Evolutionary conservation across 1,140 invertebrate genomes (phyloP).

Genomic region (Sipha flava): DNA sequence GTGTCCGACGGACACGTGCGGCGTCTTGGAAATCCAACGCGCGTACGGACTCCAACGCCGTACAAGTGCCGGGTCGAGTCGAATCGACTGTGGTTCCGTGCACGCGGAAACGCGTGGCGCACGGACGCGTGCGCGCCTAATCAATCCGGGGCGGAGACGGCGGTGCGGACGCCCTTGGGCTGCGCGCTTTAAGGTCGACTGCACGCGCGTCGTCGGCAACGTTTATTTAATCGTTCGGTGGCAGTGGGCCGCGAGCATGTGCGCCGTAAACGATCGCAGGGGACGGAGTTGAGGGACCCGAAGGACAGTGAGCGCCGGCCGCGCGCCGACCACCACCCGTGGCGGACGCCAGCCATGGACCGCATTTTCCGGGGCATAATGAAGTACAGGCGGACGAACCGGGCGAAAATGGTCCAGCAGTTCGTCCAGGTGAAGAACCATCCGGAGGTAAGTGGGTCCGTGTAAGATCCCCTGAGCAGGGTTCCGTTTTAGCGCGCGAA

Average conservation of each 20-base stretch:
- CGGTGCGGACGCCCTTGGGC: slow-evolving; percentile 1
- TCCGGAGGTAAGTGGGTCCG: slow-evolving; percentile 60
- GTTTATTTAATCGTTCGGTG: background rate
- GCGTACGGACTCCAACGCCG: too few species aligned
- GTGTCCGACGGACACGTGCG: too few species aligned
- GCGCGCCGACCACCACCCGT: background rate
- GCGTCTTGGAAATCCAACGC: too few species aligned
- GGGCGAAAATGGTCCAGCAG: slow-evolving; percentile 79
- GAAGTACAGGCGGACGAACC: slow-evolving; percentile 69
- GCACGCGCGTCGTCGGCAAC: background rate
- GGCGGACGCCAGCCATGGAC: slow-evolving; percentile 57
- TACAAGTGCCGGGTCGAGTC: too few species aligned
- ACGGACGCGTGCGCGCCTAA: background rate
- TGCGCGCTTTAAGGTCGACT: slow-evolving; percentile 13
- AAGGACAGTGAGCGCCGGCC: background rate
- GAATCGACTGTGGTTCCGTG: too few species aligned
- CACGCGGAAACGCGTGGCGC: too few species aligned
- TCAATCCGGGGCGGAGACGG: background rate
- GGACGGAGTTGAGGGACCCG: too few species aligned
- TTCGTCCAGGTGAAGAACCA: slow-evolving; percentile 78
- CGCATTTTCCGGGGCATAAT: slow-evolving; percentile 79
- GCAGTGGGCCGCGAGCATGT: background rate
- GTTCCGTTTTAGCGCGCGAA: too few species aligned
- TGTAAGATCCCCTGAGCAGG: too few species aligned
- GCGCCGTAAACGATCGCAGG: background rate